A percentile compares a stretch with the other conserved stretches of the same genome.
phyloP scores from a whole-genome alignment of 2,113 vertebrate species.

The Eulacestoma nigropectus region DNA sequence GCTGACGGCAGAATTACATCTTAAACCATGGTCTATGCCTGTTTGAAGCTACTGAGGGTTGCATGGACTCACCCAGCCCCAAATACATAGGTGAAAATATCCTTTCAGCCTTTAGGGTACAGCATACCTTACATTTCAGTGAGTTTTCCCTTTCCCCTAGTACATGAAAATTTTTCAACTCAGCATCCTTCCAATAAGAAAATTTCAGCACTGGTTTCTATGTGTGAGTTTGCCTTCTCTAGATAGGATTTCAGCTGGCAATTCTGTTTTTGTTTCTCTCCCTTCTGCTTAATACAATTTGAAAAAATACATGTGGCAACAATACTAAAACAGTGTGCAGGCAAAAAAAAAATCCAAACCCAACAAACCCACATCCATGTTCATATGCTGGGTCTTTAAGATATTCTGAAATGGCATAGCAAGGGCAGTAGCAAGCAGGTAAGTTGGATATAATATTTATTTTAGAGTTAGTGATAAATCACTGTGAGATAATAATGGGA shows the following conservation, averaged over 20 bases:
- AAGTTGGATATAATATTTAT: conserved; percentile 54
- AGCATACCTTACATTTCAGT: not conserved
- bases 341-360: fast-evolving
- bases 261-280: not conserved
- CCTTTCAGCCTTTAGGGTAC: not conserved
- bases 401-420: conserved; percentile 31
- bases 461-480: conserved; percentile 69
- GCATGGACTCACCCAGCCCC: not conserved
- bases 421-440: conserved; percentile 25
- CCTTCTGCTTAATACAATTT: not conserved
- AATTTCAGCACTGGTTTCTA: not conserved
- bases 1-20: not conserved
- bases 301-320: not conserved
- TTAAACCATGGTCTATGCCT: not conserved
- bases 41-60: not conserved
- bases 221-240: not conserved
- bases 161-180: not conserved
- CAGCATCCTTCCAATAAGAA: not conserved
- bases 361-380: not conserved
- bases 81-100: not conserved
- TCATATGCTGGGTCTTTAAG: conserved; percentile 19
- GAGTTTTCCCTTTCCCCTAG: not conserved
- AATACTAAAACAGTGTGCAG: not conserved
- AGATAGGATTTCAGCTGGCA: not conserved
- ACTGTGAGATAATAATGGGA: conserved; percentile 65